Conservation (phyloP, 2,113 vertebrate genomes). For the Ictalurus furcatus region DNA sequence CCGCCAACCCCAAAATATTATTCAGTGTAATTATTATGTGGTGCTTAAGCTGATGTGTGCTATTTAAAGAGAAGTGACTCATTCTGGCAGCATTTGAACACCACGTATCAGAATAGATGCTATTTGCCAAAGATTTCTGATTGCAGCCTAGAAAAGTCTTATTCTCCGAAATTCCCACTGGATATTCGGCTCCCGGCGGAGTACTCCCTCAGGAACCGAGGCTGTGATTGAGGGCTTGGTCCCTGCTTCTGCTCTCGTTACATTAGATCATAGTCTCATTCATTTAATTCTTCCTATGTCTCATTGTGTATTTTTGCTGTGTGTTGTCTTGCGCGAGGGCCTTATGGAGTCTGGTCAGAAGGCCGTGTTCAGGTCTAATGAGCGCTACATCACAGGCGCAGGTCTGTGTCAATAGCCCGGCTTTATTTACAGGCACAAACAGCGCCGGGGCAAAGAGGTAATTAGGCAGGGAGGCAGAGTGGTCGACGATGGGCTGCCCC, state of each 20-base stretch:
- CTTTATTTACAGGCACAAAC: slow-evolving; percentile 71
- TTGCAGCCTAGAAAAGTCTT: slow-evolving; percentile 11
- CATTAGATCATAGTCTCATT: slow-evolving; percentile 16
- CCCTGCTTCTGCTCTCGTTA: slow-evolving; percentile 13
- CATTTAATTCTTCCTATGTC: background rate
- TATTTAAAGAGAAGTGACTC: slow-evolving; percentile 46
- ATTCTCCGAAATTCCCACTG: slow-evolving; percentile 27
- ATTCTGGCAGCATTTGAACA: slow-evolving; percentile 25
- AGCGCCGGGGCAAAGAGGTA: slow-evolving; percentile 68
- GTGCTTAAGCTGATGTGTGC: slow-evolving; percentile 41
- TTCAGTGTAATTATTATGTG: slow-evolving; percentile 38
- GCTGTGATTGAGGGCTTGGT: slow-evolving; percentile 33
- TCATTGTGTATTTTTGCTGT: slow-evolving; percentile 25
- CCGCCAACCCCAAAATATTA: slow-evolving; percentile 23
- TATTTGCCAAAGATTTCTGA: slow-evolving; percentile 38
- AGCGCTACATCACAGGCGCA: slow-evolving; percentile 62
- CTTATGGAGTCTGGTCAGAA: slow-evolving; percentile 61
- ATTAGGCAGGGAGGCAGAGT: slow-evolving; percentile 70
- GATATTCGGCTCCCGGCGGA: slow-evolving; percentile 31
- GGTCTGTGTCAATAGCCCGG: slow-evolving; percentile 66
- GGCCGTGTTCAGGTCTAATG: slow-evolving; percentile 69
- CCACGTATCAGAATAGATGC: slow-evolving; percentile 25
- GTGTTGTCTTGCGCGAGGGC: slow-evolving; percentile 54
- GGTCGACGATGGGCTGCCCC: slow-evolving; percentile 71
- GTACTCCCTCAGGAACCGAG: slow-evolving; percentile 23